Evolutionary conservation across 2,797 vertebrate species (phyloP).

Genomic region (Catharus ustulatus): DNA sequence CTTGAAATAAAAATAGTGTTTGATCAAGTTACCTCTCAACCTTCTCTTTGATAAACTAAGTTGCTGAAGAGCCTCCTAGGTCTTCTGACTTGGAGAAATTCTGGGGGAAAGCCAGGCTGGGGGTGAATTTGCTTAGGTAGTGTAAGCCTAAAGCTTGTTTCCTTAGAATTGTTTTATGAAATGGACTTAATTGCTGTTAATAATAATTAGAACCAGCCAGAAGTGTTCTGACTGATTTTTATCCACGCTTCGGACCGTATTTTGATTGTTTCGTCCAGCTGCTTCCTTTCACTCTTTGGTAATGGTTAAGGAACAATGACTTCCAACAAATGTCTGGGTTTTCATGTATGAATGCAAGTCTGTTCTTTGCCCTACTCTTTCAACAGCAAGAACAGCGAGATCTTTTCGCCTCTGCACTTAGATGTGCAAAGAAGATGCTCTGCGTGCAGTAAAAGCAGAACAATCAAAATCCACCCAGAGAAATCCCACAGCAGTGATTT

Average conservation of each 20-base stretch:
- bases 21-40: conserved; percentile 34
- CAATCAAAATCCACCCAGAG: conserved; percentile 57
- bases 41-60: conserved; percentile 16
- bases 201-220: background rate
- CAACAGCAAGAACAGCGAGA: conserved; percentile 1
- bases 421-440: conserved; percentile 65
- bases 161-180: conserved; percentile 19
- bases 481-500: conserved; percentile 55
- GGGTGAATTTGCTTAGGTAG: background rate
- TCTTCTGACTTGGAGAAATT: background rate
- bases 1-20: background rate
- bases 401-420: conserved; percentile 66
- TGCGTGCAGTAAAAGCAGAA: conserved; percentile 61
- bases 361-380: conserved; percentile 41
- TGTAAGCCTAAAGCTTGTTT: background rate
- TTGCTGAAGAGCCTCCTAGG: background rate
- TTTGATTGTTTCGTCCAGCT: conserved; percentile 9
- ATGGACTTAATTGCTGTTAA: conserved; percentile 10
- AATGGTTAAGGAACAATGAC: conserved; percentile 38
- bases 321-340: conserved; percentile 54
- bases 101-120: background rate
- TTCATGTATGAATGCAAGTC: conserved; percentile 50
- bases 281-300: conserved; percentile 54
- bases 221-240: background rate
- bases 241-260: background rate